Evolutionary conservation across 2,888 invertebrate species (phyloP).

Genomic region (Pterostichus niger): DNA sequence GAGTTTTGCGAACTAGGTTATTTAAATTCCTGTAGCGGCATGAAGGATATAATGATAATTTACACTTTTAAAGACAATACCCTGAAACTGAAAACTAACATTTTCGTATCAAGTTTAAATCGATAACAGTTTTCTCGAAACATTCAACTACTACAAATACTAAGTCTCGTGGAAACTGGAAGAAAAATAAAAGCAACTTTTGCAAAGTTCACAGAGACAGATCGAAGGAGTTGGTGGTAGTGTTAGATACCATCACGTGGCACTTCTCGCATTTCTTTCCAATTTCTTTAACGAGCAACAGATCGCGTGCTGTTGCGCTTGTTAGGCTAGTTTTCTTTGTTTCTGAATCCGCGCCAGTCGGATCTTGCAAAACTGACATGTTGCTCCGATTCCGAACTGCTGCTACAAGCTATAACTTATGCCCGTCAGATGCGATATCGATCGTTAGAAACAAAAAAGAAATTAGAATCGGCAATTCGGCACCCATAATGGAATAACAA

Average conservation of each 20-base stretch:
- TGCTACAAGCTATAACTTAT: slow-evolving; percentile 29
- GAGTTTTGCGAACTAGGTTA: too few relatives aligned
- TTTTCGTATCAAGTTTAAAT: slow-evolving; percentile 21
- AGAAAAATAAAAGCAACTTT: slow-evolving; percentile 42
- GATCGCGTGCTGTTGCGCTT: slow-evolving; percentile 58
- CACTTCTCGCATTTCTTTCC: slow-evolving; percentile 54
- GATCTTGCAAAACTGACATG: slow-evolving; percentile 15
- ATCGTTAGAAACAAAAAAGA: background rate
- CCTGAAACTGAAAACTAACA: background rate
- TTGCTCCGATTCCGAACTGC: slow-evolving; percentile 46
- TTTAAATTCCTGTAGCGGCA: too few relatives aligned
- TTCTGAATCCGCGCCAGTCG: background rate
- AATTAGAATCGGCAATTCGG: background rate
- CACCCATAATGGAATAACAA: too few relatives aligned
- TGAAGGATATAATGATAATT: too few relatives aligned
- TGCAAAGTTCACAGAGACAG: slow-evolving; percentile 16
- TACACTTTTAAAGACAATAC: too few relatives aligned
- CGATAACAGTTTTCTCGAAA: slow-evolving; percentile 26
- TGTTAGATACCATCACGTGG: slow-evolving; percentile 22
- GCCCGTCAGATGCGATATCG: slow-evolving; percentile 14
- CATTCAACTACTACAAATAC: too few relatives aligned
- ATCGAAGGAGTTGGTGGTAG: slow-evolving; percentile 35
- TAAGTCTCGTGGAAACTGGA: background rate
- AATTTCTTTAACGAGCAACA: slow-evolving; percentile 61
- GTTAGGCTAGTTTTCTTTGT: slow-evolving; percentile 57